Evolutionary conservation across 1,140 invertebrate species (phyloP), one percentile per base, ranked within the genome.

Genomic region (Rhysida immarginata): DNA sequence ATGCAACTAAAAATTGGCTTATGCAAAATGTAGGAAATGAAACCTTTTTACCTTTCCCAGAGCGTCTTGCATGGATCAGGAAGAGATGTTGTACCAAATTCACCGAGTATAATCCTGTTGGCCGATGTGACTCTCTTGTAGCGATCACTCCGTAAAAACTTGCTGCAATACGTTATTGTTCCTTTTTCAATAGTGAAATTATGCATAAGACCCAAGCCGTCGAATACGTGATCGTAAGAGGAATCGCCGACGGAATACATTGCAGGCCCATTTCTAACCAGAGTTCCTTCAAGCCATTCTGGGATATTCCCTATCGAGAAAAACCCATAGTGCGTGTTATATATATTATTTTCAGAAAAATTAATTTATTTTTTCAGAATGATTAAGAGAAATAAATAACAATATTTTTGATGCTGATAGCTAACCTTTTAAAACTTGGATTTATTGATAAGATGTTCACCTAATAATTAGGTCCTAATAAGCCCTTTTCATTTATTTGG

Each of bases 191-290:
- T 60, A 42, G 44, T 21, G 53, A 71, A 75, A 26, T 63, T 60
- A 44, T 74, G 72, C 18, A 75, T 41, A n/a, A 68, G 59, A 16
- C 71, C 69, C 46, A 72, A 46, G 1, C 73, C 73, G 58, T 75
- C 74, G 62, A 75, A 75, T 24, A 66, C 54, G 57, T 74, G 72
- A 1, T 67, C 64, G 24, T 61, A 63, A 24, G 44, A 57, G 41
- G 43, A 42, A 21, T 62, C 53, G 14, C 66, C 66, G 29, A 68
- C 44, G 50, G 65, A 57, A 46, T 59, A 67, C 26, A 59, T 55
- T n/a, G 62, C 67, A 13, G 66, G 64, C 23, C 68, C 68, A 63
- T 66, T 67, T 26, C 67, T 43, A 56, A 49, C 49, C 3, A 54
- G 26, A n/a, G 53, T 54, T 13, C 51, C 21, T 26, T 59, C 35